Conservation (phyloP, 2,888 invertebrate genomes). For the Cantharis nigra region DNA sequence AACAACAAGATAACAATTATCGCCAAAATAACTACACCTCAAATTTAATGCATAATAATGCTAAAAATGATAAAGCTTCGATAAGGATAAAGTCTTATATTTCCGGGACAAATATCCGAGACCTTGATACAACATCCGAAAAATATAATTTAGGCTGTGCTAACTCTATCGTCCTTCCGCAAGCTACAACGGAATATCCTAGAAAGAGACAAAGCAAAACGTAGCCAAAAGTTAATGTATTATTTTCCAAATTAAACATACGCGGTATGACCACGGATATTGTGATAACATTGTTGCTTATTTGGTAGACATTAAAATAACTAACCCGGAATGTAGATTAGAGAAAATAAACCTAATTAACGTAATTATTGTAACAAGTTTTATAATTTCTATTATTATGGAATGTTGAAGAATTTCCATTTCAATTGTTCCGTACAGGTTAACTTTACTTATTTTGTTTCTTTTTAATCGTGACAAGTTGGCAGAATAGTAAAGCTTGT, state of each 20-base stretch:
- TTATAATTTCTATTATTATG: neutral
- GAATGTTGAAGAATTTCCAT: neutral
- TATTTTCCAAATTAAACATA: constrained; percentile 7
- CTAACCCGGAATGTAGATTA: constrained; percentile 17
- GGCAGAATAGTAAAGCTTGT: neutral
- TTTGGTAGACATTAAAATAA: constrained; percentile 27
- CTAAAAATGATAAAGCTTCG: constrained; percentile 25
- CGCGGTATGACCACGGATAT: constrained; percentile 28
- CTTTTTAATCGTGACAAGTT: neutral
- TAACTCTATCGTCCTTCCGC: neutral
- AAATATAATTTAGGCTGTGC: neutral
- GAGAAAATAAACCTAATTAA: constrained; percentile 17
- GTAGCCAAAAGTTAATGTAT: neutral
- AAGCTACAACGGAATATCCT: neutral
- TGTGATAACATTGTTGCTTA: constrained; percentile 29
- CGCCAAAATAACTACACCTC: constrained; percentile 16
- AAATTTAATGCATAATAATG: constrained; percentile 23
- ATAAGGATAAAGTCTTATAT: constrained; percentile 29
- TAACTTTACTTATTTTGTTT: neutral
- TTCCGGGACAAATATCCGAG: constrained; percentile 33
- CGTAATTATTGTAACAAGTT: neutral
- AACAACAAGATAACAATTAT: neutral
- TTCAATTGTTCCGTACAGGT: neutral
- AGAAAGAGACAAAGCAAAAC: neutral
- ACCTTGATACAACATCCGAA: constrained; percentile 25